Percentiles rank a stretch among this genome's conserved stretches.
These are phyloP conservation scores for Lepilemur ruficaudatus DNA, from an alignment of 2,797 vertebrate species.

Conservation along the genomic window DNA sequence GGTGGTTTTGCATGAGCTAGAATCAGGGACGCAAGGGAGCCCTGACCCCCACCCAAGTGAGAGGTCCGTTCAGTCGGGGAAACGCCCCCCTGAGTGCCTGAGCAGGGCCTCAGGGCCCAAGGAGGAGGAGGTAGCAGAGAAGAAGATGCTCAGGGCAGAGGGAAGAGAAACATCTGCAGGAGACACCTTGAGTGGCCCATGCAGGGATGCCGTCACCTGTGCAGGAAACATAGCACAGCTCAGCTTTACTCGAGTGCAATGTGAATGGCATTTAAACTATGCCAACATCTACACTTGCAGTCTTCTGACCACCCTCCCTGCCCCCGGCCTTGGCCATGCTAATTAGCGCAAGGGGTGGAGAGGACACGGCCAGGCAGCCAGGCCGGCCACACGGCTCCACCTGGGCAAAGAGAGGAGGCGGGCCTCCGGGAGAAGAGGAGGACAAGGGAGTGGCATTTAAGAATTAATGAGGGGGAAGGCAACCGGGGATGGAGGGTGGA, in stretches of 20 bases:
- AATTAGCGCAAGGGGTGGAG: rapidly evolving
- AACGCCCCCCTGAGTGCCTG: not conserved
- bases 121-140: not conserved
- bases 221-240: not conserved
- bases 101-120: rapidly evolving
- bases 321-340: no score
- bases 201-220: no score
- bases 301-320: not conserved
- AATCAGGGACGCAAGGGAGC: rapidly evolving
- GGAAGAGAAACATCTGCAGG: not conserved
- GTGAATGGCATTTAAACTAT: not conserved
- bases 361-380: rapidly evolving
- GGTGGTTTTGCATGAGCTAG: rapidly evolving
- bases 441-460: not conserved
- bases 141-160: not conserved
- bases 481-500: no score
- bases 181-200: not conserved
- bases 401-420: not conserved
- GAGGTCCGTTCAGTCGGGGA: not conserved
- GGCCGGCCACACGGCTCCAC: rapidly evolving
- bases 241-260: not conserved
- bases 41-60: not conserved
- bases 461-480: not conserved
- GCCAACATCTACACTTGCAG: no score
- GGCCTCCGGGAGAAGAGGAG: not conserved